Evolutionary conservation across 2,888 invertebrate species (phyloP), one percentile per base, ranked within the genome.

Genomic region (Silvanus unidentatus): DNA sequence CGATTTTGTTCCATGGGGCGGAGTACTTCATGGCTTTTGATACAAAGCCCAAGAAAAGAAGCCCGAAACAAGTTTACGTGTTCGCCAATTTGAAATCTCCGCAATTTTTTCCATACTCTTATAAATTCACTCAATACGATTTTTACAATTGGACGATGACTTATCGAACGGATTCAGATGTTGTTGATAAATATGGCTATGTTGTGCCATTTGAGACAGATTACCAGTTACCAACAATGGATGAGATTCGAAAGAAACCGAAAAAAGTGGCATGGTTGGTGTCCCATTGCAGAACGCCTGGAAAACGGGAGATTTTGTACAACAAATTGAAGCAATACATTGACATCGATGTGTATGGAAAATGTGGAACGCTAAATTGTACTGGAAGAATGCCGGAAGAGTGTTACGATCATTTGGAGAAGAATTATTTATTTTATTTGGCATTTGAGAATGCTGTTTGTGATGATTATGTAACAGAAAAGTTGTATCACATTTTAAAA

Each of bases 361-460:
- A 58, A 1, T 86, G 85, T 62, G 32, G 10, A 3, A 5, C 5
- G 4, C n/a, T 32, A 12, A 52, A 57, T 0, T 53, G 66, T 1
- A 65, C 55, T 57, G n/a, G 32, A n/a, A 75, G 68, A 42, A 52
- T 59, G 1, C 54, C 49, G 39, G 42, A 43, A 9, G 30, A 48
- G 3, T 77, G 77, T 46, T 70, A 70, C 43, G 70, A 66, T 57
- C 71, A 65, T 43, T 40, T 77, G 14, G 75, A 73, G 54, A 71
- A 72, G 36, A 72, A 77, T 42, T 87, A 86, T 64, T 84, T 79
- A 61, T 87, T 86, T 63, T 86, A 86, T 58, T 66, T 86, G 34
- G 77, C 79, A 1, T 79, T 87, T 59, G 86, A 87, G 66, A 86
- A 86, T 65, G 82, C 84, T 9, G 71, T 84, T 47, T 80, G 84